Evolutionary conservation across 2,888 invertebrate species (phyloP).

Genomic region (Exocentrus adspersus): DNA sequence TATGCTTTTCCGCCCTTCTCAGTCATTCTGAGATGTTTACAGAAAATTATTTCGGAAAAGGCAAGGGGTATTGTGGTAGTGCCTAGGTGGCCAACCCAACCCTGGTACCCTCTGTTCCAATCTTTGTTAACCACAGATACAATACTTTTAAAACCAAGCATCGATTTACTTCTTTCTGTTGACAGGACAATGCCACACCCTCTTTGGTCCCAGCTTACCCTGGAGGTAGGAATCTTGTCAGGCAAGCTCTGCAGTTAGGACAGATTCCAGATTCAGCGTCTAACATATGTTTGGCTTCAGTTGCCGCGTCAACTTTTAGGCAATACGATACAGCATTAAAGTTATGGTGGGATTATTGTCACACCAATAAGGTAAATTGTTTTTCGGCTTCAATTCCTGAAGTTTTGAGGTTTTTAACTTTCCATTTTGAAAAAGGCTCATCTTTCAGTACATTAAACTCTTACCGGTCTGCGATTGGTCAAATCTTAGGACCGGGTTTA

Average conservation of each 20-base stretch:
- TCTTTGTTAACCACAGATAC: slow-evolving; percentile 11
- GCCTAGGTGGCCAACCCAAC: slow-evolving; percentile 48
- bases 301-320: slow-evolving; percentile 42
- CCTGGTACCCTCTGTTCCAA: slow-evolving; percentile 49
- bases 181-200: slow-evolving; percentile 44
- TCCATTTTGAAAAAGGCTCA: slow-evolving; percentile 26
- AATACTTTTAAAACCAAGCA: slow-evolving; percentile 12
- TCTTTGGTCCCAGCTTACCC: slow-evolving; percentile 42
- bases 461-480: slow-evolving; percentile 34
- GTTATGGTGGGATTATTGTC: slow-evolving; percentile 45
- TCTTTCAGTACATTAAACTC: slow-evolving; percentile 37
- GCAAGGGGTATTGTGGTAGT: slow-evolving; percentile 49
- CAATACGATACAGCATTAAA: slow-evolving; percentile 44
- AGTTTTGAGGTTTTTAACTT: slow-evolving; percentile 26
- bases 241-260: slow-evolving; percentile 38
- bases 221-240: slow-evolving; percentile 49
- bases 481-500: slow-evolving; percentile 24
- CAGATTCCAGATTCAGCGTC: slow-evolving; percentile 35
- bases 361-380: slow-evolving; percentile 3
- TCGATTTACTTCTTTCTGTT: slow-evolving; percentile 42
- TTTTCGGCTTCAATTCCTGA: slow-evolving; percentile 17
- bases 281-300: slow-evolving; percentile 37
- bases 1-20: slow-evolving; percentile 38
- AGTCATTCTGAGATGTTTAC: background rate
- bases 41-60: slow-evolving; percentile 33